A percentile compares a stretch with the other conserved stretches of the same genome.
Conservation (phyloP, 2,113 vertebrate genomes). For the Urocitellus parryii region DNA sequence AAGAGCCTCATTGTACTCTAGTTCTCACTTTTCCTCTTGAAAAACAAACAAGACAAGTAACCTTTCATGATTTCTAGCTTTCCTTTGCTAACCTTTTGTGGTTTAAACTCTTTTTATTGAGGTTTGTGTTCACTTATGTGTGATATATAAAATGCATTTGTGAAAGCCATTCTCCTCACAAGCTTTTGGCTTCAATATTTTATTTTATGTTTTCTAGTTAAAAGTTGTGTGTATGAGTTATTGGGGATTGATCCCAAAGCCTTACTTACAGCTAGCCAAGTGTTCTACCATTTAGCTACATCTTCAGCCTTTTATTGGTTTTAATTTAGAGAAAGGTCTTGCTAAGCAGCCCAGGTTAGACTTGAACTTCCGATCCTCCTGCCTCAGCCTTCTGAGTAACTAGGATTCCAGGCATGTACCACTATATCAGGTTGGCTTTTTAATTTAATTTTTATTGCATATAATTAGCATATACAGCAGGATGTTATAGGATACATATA, state of each 20-base stretch:
- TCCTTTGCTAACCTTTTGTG: not conserved
- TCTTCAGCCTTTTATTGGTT: too few species aligned
- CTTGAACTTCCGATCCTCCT: not conserved
- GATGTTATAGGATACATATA: not conserved
- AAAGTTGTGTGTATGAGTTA: not conserved
- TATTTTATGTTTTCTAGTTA: not conserved
- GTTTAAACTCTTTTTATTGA: not conserved
- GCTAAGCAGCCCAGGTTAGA: too few species aligned
- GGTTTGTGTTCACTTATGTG: not conserved
- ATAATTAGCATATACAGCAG: not conserved
- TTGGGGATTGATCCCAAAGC: not conserved
- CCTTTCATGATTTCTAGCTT: not conserved
- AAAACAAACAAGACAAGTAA: not conserved
- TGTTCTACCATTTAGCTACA: not conserved
- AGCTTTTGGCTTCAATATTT: constrained; percentile 22
- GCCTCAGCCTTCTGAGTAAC: not conserved
- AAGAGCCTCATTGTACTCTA: not conserved
- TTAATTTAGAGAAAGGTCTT: not conserved
- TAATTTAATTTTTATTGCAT: not conserved
- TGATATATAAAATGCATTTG: not conserved
- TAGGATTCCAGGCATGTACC: not conserved
- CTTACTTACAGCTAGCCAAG: not conserved
- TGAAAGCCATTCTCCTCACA: not conserved
- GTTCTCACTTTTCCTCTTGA: not conserved
- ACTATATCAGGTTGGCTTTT: not conserved